phyloP scores from a whole-genome alignment of 2,888 invertebrate species.

The Hetaerina titia region DNA sequence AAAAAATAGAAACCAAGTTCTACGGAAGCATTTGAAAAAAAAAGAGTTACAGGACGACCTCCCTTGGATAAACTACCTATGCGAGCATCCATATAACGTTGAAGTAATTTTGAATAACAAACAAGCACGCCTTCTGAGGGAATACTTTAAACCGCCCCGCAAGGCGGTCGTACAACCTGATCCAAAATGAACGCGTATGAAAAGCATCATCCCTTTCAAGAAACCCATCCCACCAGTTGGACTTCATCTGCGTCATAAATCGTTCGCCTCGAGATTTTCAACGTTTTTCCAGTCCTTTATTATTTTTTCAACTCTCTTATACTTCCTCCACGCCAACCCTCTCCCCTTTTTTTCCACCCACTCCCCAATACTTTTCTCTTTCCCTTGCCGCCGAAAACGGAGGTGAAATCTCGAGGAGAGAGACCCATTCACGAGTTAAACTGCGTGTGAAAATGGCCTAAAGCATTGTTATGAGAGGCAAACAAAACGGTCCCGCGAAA shows the following conservation, averaged over 20 bases:
- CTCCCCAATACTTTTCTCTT: background rate
- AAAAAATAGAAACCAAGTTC: background rate
- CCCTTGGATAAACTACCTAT: background rate
- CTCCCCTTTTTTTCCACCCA: background rate
- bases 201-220: background rate
- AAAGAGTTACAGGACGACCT: background rate
- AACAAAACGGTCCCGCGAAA: conserved; percentile 9
- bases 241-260: conserved; percentile 5
- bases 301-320: background rate
- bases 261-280: background rate
- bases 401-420: background rate
- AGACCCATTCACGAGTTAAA: conserved; percentile 42
- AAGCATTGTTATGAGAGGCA: background rate
- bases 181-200: background rate
- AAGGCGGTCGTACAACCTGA: background rate
- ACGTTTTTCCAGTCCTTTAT: background rate
- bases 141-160: background rate
- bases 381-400: background rate
- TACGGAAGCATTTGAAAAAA: background rate
- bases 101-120: background rate
- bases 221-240: background rate
- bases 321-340: background rate
- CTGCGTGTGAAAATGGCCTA: conserved; percentile 25
- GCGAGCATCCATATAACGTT: background rate
- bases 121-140: background rate